Evolutionary conservation across 2,797 vertebrate genomes (phyloP), one percentile per base, ranked within the genome.

Genomic region (Chaunax sp.): DNA sequence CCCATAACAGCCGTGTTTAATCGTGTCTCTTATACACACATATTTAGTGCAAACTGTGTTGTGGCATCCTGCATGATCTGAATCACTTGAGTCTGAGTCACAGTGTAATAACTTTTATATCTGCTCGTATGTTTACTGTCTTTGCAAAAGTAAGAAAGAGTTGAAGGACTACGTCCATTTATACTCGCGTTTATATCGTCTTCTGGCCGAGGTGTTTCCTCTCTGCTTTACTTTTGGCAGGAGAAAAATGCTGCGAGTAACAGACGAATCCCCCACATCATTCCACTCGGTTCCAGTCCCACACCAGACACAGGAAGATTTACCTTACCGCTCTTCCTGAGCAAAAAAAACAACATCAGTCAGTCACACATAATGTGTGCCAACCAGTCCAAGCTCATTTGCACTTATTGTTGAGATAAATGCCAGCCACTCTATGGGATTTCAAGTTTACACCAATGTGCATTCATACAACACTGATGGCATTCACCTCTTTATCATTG

Each of bases 271-370:
- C 74, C 26, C 51, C 38, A 44, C 62, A 62, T 74, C 65, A 69
- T 77, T 77, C 66, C 52, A 68, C 28, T 33, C 60, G 64, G 18
- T 57, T 55, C 11, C n/a, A n/a, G 57, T 56, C 69, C 53, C 61
- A 78, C 70, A 46, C 64, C 59, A 72, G 57, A 73, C 13, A 64
- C 23, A 52, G 76, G 73, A 83, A 78, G 61, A 38, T 25, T 62
- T 72, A 56, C 35, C 41, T 67, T 22, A 9, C 50, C 64, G 65
- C 30, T 61, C 54, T 77, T 83, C 72, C 55, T 72, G 67, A 51
- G 8, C 6, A 50, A 55, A 44, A 67, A 37, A 9, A 37, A 35
- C 35, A 62, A n/a, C n/a, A n/a, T n/a, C n/a, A n/a, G n/a, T 58
- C 35, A n/a, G 49, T 64, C 45, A 59, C 13, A 30, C 51, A 45